These are phyloP conservation scores for Mesoclemmys tuberculata DNA, from an alignment of 2,113 vertebrate genomes.

Conservation along the genomic window DNA sequence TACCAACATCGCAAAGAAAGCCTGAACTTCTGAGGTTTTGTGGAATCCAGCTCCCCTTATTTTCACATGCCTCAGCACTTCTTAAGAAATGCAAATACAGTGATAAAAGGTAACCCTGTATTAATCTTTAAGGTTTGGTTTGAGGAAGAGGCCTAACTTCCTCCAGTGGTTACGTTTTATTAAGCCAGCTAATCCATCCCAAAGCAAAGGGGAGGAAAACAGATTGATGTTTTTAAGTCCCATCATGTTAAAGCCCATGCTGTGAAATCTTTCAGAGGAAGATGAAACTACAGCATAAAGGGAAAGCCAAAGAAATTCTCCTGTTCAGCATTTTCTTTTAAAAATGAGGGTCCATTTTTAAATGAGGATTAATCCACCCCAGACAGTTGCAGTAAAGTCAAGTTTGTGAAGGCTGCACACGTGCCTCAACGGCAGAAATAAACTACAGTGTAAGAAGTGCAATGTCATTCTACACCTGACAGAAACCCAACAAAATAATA, in stretches of 20 bases:
- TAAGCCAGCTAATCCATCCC: not conserved
- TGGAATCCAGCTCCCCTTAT: not conserved
- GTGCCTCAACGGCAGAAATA: not conserved
- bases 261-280: not conserved
- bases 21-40: not conserved
- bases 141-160: not conserved
- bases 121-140: not conserved
- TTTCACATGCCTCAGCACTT: not conserved
- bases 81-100: not conserved
- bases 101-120: not conserved
- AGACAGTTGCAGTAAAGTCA: not conserved
- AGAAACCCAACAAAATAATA: not conserved
- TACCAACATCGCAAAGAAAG: accelerated
- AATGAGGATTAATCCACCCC: not conserved
- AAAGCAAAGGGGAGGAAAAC: not conserved
- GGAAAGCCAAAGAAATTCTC: not conserved
- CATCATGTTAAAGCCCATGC: not conserved
- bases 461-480: not conserved
- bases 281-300: not conserved
- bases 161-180: not conserved
- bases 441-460: not conserved
- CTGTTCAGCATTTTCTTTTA: not conserved
- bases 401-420: not conserved
- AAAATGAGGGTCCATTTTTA: not conserved
- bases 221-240: not conserved